A percentile compares a stretch with the other conserved stretches of the same genome.
Conservation (phyloP, 2,797 vertebrate species). For the Acipenser oxyrinchus region DNA sequence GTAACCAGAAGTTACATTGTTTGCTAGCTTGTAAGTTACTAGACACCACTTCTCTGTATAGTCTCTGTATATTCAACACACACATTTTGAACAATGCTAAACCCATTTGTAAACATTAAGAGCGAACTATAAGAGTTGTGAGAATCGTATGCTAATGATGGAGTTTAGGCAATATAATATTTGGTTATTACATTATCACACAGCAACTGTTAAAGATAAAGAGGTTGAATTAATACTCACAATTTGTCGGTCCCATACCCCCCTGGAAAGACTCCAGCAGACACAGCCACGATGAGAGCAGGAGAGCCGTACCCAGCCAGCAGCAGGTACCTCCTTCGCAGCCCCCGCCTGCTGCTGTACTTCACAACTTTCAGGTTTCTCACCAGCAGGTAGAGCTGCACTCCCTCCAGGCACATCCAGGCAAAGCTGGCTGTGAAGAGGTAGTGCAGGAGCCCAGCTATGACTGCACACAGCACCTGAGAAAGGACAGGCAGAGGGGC, state of each 20-base stretch:
- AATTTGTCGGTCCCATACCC: constrained; percentile 13
- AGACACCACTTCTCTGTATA: too few species aligned
- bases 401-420: constrained; percentile 33
- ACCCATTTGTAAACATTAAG: too few species aligned
- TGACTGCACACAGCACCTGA: constrained; percentile 12
- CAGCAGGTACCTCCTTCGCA: constrained; percentile 16
- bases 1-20: too few species aligned
- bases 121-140: background rate
- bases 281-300: constrained; percentile 19
- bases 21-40: too few species aligned
- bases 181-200: constrained; percentile 13
- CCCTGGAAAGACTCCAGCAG: constrained; percentile 13
- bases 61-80: too few species aligned
- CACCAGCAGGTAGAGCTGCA: constrained; percentile 29
- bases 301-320: constrained; percentile 26
- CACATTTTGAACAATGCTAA: too few species aligned
- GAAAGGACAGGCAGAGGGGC: background rate
- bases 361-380: constrained; percentile 21
- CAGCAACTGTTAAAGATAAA: constrained; percentile 25
- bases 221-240: constrained; percentile 5
- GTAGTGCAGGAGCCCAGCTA: constrained; percentile 28
- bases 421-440: constrained; percentile 29
- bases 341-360: constrained; percentile 7
- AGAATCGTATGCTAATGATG: background rate
- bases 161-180: too few species aligned